Evolutionary conservation across 2,113 vertebrate species (phyloP).

Genomic region (Jacana jacana): DNA sequence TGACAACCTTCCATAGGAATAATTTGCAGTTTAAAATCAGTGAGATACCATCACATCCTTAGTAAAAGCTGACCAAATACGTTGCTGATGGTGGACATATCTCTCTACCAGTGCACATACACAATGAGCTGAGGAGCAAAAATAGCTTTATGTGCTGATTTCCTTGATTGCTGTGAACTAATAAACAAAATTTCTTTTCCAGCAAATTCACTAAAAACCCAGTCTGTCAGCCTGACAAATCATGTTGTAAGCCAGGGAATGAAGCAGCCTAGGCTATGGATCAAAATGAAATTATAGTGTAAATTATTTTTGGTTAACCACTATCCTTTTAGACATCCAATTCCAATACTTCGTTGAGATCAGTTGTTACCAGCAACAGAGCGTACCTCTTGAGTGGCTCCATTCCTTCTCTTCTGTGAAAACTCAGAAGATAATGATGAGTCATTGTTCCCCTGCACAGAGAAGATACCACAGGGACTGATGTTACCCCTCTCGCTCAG

Average conservation of each 20-base stretch:
- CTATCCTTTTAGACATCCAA: not conserved
- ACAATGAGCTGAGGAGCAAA: not conserved
- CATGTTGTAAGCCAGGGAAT: not conserved
- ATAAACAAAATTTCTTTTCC: not conserved
- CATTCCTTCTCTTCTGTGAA: not conserved
- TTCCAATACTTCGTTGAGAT: not conserved
- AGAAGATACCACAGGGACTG: not conserved
- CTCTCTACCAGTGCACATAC: not conserved
- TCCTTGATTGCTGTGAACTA: not conserved
- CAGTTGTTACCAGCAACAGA: not conserved
- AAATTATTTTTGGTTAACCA: not conserved
- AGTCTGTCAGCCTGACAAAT: not conserved
- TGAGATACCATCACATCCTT: not conserved
- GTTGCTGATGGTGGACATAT: not conserved
- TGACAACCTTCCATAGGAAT: not conserved
- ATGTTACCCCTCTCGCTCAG: not conserved
- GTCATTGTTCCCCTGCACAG: not conserved
- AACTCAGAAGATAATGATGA: conserved; percentile 17
- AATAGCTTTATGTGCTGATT: not conserved
- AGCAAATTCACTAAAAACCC: not conserved
- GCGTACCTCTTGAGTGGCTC: not conserved
- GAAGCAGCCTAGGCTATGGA: not conserved
- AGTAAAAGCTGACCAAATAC: not conserved
- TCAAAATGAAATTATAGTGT: not conserved
- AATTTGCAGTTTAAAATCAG: not conserved